Percentiles rank a stretch among this genome's conserved stretches.
phyloP scores from a whole-genome alignment of 2,113 vertebrate genomes.

The Cavia porcellus region DNA sequence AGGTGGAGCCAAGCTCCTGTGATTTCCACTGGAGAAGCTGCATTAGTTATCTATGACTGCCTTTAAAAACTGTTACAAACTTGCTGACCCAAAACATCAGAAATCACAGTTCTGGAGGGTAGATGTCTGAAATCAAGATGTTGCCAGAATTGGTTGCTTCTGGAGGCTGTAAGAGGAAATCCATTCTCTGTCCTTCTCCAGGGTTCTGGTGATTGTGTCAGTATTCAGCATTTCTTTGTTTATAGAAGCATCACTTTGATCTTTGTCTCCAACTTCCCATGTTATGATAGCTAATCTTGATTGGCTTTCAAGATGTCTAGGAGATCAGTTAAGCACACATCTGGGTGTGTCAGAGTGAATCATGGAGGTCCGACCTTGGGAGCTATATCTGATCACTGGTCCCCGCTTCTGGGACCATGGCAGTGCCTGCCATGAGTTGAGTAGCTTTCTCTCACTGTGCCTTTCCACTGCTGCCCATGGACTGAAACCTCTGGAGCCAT shows the following conservation, averaged over 20 bases:
- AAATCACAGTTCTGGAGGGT: neutral
- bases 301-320: neutral
- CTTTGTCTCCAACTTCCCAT: neutral
- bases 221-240: neutral
- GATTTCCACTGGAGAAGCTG: no score
- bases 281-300: neutral
- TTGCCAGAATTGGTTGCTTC: neutral
- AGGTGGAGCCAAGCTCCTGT: no score
- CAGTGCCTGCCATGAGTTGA: neutral
- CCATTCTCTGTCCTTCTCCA: no score
- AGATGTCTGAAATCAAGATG: neutral
- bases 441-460: neutral
- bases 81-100: neutral
- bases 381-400: neutral
- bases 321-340: neutral
- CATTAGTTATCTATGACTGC: neutral
- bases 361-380: neutral
- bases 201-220: neutral
- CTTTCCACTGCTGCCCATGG: neutral
- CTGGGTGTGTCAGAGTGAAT: neutral
- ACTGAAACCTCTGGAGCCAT: neutral
- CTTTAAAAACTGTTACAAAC: neutral
- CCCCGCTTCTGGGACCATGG: neutral
- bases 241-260: accelerated
- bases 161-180: neutral